Evolutionary conservation across 2,797 vertebrate genomes (phyloP).

Genomic region (Molothrus aeneus): DNA sequence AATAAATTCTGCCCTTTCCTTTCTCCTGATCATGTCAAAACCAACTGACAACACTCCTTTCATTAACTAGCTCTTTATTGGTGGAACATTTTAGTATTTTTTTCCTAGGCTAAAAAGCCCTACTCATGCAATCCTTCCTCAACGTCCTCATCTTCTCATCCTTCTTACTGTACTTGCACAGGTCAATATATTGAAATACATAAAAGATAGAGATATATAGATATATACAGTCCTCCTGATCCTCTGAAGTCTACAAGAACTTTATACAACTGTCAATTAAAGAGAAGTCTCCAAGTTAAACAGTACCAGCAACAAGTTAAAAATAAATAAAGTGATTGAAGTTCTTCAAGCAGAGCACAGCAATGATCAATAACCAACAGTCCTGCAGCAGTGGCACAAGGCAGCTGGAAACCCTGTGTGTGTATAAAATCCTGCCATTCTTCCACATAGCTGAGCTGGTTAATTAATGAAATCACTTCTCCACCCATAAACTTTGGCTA

Average conservation of each 20-base stretch:
- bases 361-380: not conserved
- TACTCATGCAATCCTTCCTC: not conserved
- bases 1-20: not conserved
- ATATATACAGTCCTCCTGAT: not conserved
- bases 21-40: not conserved
- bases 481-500: slow-evolving; percentile 57
- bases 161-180: not conserved
- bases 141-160: not conserved
- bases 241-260: not conserved
- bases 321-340: not conserved
- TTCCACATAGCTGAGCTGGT: not conserved
- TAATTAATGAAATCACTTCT: slow-evolving; percentile 46
- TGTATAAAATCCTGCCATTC: not conserved
- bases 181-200: not conserved
- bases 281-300: not conserved
- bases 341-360: not conserved
- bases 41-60: not conserved
- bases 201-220: not conserved
- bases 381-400: not conserved
- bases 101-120: not conserved
- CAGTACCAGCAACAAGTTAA: not conserved
- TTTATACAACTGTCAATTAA: not conserved
- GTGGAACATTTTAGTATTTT: not conserved
- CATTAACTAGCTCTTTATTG: not conserved
- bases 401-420: slow-evolving; percentile 10